A percentile compares a stretch with the other conserved stretches of the same genome.
Evolutionary conservation across 2,888 invertebrate species (phyloP).

Genomic region (Nemapogon koenigi): DNA sequence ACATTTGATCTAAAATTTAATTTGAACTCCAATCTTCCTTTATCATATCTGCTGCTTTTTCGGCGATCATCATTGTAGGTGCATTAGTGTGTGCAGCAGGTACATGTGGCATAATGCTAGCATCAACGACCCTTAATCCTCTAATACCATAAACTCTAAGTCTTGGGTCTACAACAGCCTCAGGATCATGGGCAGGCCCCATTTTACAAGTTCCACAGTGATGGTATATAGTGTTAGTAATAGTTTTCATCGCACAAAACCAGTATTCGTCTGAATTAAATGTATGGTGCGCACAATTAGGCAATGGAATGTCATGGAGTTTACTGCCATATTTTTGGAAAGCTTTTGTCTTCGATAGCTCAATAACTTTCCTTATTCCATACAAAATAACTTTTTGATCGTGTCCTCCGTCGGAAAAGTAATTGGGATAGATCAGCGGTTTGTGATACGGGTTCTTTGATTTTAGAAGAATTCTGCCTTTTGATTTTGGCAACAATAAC

Average conservation of each 20-base stretch:
- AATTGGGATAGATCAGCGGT: slow-evolving; percentile 71
- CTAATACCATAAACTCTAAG: slow-evolving; percentile 53
- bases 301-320: slow-evolving; percentile 57
- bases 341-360: slow-evolving; percentile 51
- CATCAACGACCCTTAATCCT: slow-evolving; percentile 61
- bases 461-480: slow-evolving; percentile 64
- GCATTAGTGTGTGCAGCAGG: slow-evolving; percentile 65
- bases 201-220: slow-evolving; percentile 62
- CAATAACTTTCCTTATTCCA: slow-evolving; percentile 46
- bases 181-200: slow-evolving; percentile 51
- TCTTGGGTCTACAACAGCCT: slow-evolving; percentile 58
- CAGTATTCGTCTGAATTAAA: slow-evolving; percentile 71
- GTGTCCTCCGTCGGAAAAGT: slow-evolving; percentile 66
- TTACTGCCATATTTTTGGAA: slow-evolving; percentile 58
- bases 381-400: slow-evolving; percentile 48
- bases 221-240: slow-evolving; percentile 61
- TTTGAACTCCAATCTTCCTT: slow-evolving; percentile 56
- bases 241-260: slow-evolving; percentile 67
- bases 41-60: slow-evolving; percentile 62
- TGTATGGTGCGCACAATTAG: slow-evolving; percentile 57
- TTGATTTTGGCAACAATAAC: slow-evolving; percentile 68
- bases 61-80: slow-evolving; percentile 65
- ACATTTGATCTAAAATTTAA: no score
- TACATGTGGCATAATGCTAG: slow-evolving; percentile 63
- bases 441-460: slow-evolving; percentile 70